Conservation (phyloP, 2,113 vertebrate species). For the Bolborhynchus lineola region DNA sequence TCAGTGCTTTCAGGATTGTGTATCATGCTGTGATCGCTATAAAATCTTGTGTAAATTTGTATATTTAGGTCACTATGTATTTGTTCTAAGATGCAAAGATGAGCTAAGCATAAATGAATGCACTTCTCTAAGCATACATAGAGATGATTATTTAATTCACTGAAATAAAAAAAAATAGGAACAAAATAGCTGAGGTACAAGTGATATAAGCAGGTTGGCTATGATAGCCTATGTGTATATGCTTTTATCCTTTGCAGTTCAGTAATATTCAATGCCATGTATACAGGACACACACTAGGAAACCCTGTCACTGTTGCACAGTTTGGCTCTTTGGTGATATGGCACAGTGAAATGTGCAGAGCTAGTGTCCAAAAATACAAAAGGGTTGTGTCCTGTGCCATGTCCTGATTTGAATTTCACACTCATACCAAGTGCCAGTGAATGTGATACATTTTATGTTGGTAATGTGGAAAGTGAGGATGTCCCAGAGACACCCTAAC, state of each 20-base stretch:
- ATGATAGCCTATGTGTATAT: not conserved
- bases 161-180: not conserved
- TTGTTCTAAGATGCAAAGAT: not conserved
- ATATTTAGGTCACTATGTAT: not conserved
- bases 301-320: not conserved
- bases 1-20: not conserved
- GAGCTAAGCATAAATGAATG: not conserved
- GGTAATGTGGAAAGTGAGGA: not conserved
- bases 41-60: not conserved
- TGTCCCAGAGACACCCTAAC: not conserved
- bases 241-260: not conserved
- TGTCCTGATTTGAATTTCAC: not conserved
- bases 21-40: not conserved
- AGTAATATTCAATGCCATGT: not conserved
- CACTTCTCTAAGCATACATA: not conserved
- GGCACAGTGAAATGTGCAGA: not conserved
- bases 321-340: not conserved
- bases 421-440: not conserved
- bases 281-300: not conserved
- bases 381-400: not conserved
- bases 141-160: not conserved
- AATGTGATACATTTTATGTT: not conserved
- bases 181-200: not conserved
- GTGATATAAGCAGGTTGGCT: not conserved
- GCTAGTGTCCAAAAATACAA: not conserved